Evolutionary conservation across 2,888 invertebrate genomes (phyloP).

Genomic region (Agrenia bidenticulata): DNA sequence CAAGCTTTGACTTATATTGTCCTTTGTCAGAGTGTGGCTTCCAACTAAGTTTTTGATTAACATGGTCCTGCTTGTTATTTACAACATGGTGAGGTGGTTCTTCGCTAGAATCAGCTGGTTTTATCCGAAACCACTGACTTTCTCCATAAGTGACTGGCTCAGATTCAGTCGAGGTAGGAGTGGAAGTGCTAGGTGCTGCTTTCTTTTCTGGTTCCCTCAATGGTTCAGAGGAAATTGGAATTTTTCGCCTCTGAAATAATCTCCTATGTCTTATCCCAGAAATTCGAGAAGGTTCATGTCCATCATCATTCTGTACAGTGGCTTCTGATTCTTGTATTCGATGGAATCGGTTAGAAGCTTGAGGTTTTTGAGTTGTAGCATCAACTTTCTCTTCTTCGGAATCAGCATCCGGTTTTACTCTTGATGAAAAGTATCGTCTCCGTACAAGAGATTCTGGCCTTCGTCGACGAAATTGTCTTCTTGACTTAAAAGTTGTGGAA

Average conservation of each 20-base stretch:
- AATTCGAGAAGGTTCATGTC: constrained; percentile 24
- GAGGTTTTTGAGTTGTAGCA: constrained; percentile 5
- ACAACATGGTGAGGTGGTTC: not conserved
- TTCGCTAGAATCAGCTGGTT: constrained; percentile 19
- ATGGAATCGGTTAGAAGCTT: not conserved
- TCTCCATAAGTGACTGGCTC: constrained; percentile 52
- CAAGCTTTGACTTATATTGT: not conserved
- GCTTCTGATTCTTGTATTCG: not conserved
- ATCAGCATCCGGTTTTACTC: constrained; percentile 30
- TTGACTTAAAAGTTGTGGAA: constrained; percentile 31
- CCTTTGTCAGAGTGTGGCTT: constrained; percentile 1
- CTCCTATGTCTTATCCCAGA: constrained; percentile 34
- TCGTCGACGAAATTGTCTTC: constrained; percentile 41
- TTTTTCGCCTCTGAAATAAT: constrained; percentile 34
- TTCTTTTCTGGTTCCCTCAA: not conserved
- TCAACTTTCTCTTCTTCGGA: constrained; percentile 14
- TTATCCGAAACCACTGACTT: constrained; percentile 51
- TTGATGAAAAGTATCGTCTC: constrained; percentile 35
- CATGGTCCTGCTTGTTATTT: not conserved
- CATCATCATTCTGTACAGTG: not conserved
- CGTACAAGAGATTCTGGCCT: constrained; percentile 31
- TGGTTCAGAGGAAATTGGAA: constrained; percentile 9
- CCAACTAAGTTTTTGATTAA: not conserved
- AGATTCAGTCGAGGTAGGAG: constrained; percentile 30
- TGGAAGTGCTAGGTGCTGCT: constrained; percentile 9